These are phyloP conservation scores for Cryptotermes secundus DNA, from an alignment of 1,140 invertebrate species.

Conservation along the genomic window DNA sequence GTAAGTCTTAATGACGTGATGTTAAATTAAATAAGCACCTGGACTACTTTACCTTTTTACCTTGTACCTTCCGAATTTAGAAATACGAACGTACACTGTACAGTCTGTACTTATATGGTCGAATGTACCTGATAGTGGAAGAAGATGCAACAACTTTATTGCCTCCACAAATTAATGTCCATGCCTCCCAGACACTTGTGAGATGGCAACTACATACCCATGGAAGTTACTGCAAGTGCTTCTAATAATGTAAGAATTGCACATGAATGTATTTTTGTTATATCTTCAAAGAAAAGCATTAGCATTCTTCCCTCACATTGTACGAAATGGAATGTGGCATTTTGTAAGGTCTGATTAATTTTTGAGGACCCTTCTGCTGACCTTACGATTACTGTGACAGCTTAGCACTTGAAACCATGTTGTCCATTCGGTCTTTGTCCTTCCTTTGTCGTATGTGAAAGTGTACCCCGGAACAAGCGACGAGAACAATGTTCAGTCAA, in stretches of 20 bases:
- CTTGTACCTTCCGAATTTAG: too few species aligned
- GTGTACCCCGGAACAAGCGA: neutral
- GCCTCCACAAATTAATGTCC: neutral
- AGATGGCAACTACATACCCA: neutral
- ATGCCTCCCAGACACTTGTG: neutral
- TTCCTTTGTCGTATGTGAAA: neutral
- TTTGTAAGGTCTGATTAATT: neutral
- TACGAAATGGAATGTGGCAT: too few species aligned
- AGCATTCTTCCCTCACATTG: too few species aligned
- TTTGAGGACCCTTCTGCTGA: neutral
- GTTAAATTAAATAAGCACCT: too few species aligned
- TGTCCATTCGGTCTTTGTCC: neutral
- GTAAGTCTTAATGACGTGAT: too few species aligned
- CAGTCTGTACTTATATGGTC: neutral
- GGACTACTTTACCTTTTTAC: too few species aligned
- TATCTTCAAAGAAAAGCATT: too few species aligned
- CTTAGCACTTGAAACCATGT: neutral
- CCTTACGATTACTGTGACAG: neutral
- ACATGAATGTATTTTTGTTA: too few species aligned
- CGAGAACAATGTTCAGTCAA: too few species aligned
- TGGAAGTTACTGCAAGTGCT: neutral
- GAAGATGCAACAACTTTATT: neutral
- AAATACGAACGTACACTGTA: too few species aligned
- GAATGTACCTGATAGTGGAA: neutral
- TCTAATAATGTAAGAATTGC: neutral